These are phyloP conservation scores for Mylabris phalerata DNA, from an alignment of 1,140 invertebrate species.

Conservation along the genomic window DNA sequence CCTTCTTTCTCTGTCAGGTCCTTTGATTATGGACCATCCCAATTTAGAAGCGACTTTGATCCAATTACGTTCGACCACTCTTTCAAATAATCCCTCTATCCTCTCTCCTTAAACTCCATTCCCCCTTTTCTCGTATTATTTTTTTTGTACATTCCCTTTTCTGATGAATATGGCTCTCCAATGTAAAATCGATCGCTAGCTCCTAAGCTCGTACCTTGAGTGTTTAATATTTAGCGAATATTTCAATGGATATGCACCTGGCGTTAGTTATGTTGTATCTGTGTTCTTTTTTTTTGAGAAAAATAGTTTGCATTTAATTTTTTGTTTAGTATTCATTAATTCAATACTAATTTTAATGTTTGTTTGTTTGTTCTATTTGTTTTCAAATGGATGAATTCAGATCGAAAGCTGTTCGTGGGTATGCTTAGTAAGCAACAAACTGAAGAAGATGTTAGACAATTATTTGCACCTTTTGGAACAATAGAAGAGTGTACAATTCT, in stretches of 20 bases:
- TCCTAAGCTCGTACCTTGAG: slow-evolving; percentile 33
- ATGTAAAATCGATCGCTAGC: slow-evolving; percentile 31
- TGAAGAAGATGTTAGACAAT: slow-evolving; percentile 95
- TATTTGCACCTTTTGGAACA: slow-evolving; percentile 92
- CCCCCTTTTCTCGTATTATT: neutral
- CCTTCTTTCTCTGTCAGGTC: neutral
- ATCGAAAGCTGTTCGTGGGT: slow-evolving; percentile 98
- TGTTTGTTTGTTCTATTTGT: slow-evolving; percentile 15
- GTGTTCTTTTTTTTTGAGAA: slow-evolving; percentile 7
- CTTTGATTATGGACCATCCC: slow-evolving; percentile 23
- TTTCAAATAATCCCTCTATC: slow-evolving; percentile 20
- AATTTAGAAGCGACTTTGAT: slow-evolving; percentile 30
- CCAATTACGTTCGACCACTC: slow-evolving; percentile 29
- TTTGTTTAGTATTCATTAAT: neutral
- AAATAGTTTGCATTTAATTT: neutral
- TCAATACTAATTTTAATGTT: neutral
- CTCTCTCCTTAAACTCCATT: slow-evolving; percentile 4
- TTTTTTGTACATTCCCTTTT: neutral
- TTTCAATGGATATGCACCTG: slow-evolving; percentile 27
- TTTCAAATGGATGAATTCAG: slow-evolving; percentile 47
- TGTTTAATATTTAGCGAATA: slow-evolving; percentile 29
- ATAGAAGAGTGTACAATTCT: slow-evolving; percentile 99
- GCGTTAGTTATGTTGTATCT: slow-evolving; percentile 28
- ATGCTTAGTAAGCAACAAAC: slow-evolving; percentile 99
- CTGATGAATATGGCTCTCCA: slow-evolving; percentile 21